Conservation (phyloP, 2,888 invertebrate species). For the Melanargia galathea region DNA sequence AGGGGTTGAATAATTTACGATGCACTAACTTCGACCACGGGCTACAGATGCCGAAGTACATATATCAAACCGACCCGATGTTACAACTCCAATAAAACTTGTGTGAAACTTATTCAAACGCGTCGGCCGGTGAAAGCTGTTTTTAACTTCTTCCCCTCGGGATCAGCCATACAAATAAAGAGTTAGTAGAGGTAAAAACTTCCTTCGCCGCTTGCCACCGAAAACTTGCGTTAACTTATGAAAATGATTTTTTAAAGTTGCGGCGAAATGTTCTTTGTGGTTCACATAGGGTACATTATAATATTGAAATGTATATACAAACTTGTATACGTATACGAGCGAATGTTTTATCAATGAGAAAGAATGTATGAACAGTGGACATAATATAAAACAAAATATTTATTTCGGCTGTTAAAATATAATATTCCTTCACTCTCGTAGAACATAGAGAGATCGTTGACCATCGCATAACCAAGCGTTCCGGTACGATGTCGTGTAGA, state of each 20-base stretch:
- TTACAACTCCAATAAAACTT: slow-evolving; percentile 65
- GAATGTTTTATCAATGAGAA: not conserved
- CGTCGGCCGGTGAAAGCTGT: slow-evolving; percentile 69
- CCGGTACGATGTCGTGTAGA: no score
- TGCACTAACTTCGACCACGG: slow-evolving; percentile 70
- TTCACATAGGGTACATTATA: not conserved
- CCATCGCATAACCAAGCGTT: no score
- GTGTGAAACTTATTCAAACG: slow-evolving; percentile 60
- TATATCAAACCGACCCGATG: slow-evolving; percentile 73
- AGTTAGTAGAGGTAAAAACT: slow-evolving; percentile 67
- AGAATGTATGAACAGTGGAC: not conserved
- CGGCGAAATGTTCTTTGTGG: slow-evolving; percentile 37
- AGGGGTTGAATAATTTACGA: slow-evolving; percentile 79
- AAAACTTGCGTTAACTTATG: slow-evolving; percentile 44
- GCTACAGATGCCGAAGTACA: slow-evolving; percentile 63
- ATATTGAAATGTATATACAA: slow-evolving; percentile 15
- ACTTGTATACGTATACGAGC: not conserved
- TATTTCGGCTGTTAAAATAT: no score
- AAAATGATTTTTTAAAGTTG: slow-evolving; percentile 53
- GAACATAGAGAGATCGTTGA: no score
- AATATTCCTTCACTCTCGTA: no score
- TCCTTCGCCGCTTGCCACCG: slow-evolving; percentile 48
- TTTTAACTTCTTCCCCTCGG: slow-evolving; percentile 76
- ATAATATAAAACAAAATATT: not conserved
- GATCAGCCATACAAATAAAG: slow-evolving; percentile 76